These are phyloP conservation scores for Drosophila malerkotliana DNA, from an alignment of 1,140 invertebrate genomes.

Conservation along the genomic window DNA sequence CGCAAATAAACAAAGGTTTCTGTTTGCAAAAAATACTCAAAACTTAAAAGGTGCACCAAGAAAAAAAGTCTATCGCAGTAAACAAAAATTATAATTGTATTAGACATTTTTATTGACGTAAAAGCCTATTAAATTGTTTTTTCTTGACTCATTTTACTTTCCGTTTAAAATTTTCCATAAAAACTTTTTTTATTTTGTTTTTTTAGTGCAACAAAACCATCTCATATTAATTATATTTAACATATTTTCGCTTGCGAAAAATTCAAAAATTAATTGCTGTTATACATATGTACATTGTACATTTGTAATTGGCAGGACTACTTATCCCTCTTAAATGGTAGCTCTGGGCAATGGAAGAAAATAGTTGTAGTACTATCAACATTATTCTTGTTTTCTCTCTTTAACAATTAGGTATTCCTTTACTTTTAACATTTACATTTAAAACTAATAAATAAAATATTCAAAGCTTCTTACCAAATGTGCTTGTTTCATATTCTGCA, in stretches of 20 bases:
- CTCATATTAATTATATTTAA: slow-evolving; percentile 63
- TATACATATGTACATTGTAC: slow-evolving; percentile 38
- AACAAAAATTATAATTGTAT: background rate
- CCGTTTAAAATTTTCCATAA: too few relatives aligned
- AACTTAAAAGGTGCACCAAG: slow-evolving; percentile 8
- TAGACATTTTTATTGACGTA: slow-evolving; percentile 1
- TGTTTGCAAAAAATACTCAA: slow-evolving; percentile 8
- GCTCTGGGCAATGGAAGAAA: too few relatives aligned
- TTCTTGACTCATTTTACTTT: too few relatives aligned
- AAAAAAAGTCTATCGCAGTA: slow-evolving; percentile 3
- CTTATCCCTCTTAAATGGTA: background rate
- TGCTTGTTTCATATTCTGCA: too few relatives aligned
- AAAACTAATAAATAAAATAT: too few relatives aligned
- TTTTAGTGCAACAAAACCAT: slow-evolving; percentile 26
- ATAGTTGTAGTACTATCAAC: too few relatives aligned
- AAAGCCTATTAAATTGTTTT: too few relatives aligned
- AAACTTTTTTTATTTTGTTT: background rate
- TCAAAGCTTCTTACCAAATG: too few relatives aligned
- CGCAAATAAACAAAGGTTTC: slow-evolving; percentile 63
- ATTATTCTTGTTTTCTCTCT: too few relatives aligned
- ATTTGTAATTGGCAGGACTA: slow-evolving; percentile 4
- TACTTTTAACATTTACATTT: too few relatives aligned
- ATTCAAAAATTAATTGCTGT: slow-evolving; percentile 70
- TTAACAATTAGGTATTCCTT: too few relatives aligned
- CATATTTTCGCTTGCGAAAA: slow-evolving; percentile 52